Evolutionary conservation across 1,140 invertebrate genomes (phyloP).

Genomic region (Drosophila sturtevanti): DNA sequence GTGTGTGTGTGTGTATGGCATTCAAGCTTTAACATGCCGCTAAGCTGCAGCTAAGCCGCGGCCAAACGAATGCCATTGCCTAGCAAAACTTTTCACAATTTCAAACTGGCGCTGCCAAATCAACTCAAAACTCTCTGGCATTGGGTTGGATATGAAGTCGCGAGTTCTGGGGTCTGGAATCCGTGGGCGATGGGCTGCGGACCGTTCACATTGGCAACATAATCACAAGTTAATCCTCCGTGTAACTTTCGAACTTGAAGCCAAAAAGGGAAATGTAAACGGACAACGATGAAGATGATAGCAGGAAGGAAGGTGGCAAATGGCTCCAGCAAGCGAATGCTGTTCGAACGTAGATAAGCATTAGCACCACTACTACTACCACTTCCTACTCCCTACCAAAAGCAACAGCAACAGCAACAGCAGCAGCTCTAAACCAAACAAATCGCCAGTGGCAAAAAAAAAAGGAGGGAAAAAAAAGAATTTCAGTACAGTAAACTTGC

Average conservation of each 20-base stretch:
- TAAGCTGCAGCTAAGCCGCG: conserved; percentile 60
- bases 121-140: not conserved
- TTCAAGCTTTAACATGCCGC: conserved; percentile 43
- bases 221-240: conserved; percentile 77
- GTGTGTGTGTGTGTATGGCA: conserved; percentile 25
- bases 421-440: conserved; percentile 14
- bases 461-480: not conserved
- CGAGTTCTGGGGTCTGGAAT: too few relatives aligned
- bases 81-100: conserved; percentile 36
- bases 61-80: conserved; percentile 35
- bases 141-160: too few relatives aligned
- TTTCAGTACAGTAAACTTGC: conserved; percentile 4
- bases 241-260: conserved; percentile 62
- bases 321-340: conserved; percentile 8
- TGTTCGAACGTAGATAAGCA: conserved; percentile 70
- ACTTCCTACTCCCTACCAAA: not conserved
- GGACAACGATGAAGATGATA: not conserved
- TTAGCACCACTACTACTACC: conserved; percentile 29
- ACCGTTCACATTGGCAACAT: conserved; percentile 49
- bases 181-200: too few relatives aligned
- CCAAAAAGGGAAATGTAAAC: conserved; percentile 19
- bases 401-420: conserved; percentile 28
- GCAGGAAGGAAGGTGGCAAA: not conserved
- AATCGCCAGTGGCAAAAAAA: conserved; percentile 1
- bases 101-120: conserved; percentile 15